phyloP scores from a whole-genome alignment of 1,140 invertebrate species.

The Trachymyrmex septentrionalis region DNA sequence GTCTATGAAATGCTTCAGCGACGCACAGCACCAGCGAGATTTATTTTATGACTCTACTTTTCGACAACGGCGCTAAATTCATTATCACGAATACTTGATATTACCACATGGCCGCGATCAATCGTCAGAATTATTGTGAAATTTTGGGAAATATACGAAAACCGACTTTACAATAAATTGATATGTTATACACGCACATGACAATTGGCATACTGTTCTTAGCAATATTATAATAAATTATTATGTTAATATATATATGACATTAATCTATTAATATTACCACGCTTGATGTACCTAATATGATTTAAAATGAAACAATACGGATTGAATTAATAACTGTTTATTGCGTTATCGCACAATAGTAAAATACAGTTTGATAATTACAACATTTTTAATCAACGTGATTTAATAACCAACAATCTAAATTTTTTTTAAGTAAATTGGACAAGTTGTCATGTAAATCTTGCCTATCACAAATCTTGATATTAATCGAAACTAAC shows the following conservation, averaged over 20 bases:
- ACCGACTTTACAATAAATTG: constrained; percentile 46
- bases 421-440: background rate
- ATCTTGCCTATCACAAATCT: constrained; percentile 45
- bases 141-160: constrained; percentile 66
- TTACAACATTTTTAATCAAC: background rate
- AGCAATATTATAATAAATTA: constrained; percentile 27
- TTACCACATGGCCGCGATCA: constrained; percentile 58
- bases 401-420: background rate
- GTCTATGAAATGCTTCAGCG: constrained; percentile 73
- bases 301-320: constrained; percentile 13
- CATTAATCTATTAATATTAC: constrained; percentile 35
- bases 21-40: constrained; percentile 66
- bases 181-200: background rate
- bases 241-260: constrained; percentile 19
- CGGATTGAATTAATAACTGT: background rate
- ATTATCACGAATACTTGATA: constrained; percentile 74
- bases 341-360: background rate
- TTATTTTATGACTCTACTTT: constrained; percentile 79
- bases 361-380: background rate
- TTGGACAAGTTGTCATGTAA: constrained; percentile 22
- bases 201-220: background rate
- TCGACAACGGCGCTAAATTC: constrained; percentile 78
- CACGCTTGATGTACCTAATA: background rate
- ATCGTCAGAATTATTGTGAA: constrained; percentile 75
- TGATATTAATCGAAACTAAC: constrained; percentile 75